A percentile compares a stretch with the other conserved stretches of the same genome.
phyloP scores from a whole-genome alignment of 2,888 invertebrate genomes.

The Laspeyria flexula region DNA sequence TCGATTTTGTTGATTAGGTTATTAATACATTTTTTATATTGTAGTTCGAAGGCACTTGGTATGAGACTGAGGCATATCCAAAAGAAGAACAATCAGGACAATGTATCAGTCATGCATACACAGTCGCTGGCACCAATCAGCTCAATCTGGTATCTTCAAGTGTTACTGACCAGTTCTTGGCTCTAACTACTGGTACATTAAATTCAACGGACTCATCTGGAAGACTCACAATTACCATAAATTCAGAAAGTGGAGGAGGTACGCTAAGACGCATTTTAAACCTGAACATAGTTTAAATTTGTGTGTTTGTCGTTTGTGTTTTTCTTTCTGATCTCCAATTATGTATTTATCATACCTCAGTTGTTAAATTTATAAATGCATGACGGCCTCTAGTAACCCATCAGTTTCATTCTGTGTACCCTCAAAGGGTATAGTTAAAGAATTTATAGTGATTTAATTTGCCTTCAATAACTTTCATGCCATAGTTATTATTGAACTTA shows the following conservation, averaged over 20 bases:
- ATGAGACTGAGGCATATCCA: constrained; percentile 64
- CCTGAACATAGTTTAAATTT: too few species aligned
- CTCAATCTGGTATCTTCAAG: constrained; percentile 52
- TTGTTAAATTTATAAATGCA: too few species aligned
- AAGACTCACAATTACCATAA: constrained; percentile 51
- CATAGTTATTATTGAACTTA: too few species aligned
- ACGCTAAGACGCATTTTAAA: too few species aligned
- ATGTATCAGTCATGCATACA: constrained; percentile 62
- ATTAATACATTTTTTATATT: not conserved
- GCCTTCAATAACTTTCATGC: too few species aligned
- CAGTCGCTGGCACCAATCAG: constrained; percentile 10
- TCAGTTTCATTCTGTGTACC: too few species aligned
- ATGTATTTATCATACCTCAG: too few species aligned
- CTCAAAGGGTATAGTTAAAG: too few species aligned
- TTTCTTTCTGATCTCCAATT: too few species aligned
- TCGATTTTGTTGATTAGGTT: too few species aligned
- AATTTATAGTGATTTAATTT: too few species aligned
- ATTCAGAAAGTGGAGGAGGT: constrained; percentile 22
- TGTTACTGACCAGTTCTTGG: constrained; percentile 49
- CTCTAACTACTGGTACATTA: constrained; percentile 42
- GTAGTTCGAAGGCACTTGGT: constrained; percentile 62
- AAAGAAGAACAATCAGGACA: constrained; percentile 59
- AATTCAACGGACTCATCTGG: constrained; percentile 36
- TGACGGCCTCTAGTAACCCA: too few species aligned
- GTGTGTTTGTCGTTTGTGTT: constrained; percentile 1